Evolutionary conservation across 2,797 vertebrate genomes (phyloP), one percentile per base, ranked within the genome.

Genomic region (Meriones psammophilus): DNA sequence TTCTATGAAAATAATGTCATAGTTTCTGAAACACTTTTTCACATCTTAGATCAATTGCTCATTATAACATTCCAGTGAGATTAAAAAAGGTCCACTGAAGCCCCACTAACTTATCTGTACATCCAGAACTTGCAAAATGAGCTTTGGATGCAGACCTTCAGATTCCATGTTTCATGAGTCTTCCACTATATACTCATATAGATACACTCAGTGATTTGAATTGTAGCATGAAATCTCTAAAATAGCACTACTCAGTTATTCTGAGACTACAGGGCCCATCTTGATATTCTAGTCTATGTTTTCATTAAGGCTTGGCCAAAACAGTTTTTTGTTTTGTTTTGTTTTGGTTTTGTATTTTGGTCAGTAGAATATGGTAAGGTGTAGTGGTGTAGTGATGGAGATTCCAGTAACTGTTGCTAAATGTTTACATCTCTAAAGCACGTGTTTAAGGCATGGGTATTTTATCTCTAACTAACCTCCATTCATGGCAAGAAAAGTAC

Each of bases 391-490:
- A 93, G 42, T 36, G 24, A 84, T 18, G 64, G 64, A 64, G 94
- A 96, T 80, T 39, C 76, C 91, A 74, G 20, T 83, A 89, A 73
- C 91, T 91, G 50, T 73, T 54, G 68, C 81, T 74, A 95, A 68
- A 39, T 93, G 60, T 73, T 92, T 14, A 58, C 33, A 84, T 69
- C 42, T 81, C 78, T 42, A 89, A 90, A 95, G 39, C 71, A 54
- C 8, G 33, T 71, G 56, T 50, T 50, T 76, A 81, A 92, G 56
- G 10, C 8, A 9, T 26, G 15, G 30, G 68, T 91, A 30, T 2
- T 86, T 93, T 69, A 74, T 78, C 30, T 94, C 10, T 26, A 76
- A 39, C 17, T 42, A 69, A 36, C 24, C 77, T 60, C 39, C 66
- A 71, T 73, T 94, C 46, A 54, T 69, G 12, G 68, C 42, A 14